Percentiles rank a stretch among this genome's conserved stretches.
These are phyloP conservation scores for Bryconaethiops microstoma DNA, from an alignment of 2,797 vertebrate genomes.

Conservation along the genomic window DNA sequence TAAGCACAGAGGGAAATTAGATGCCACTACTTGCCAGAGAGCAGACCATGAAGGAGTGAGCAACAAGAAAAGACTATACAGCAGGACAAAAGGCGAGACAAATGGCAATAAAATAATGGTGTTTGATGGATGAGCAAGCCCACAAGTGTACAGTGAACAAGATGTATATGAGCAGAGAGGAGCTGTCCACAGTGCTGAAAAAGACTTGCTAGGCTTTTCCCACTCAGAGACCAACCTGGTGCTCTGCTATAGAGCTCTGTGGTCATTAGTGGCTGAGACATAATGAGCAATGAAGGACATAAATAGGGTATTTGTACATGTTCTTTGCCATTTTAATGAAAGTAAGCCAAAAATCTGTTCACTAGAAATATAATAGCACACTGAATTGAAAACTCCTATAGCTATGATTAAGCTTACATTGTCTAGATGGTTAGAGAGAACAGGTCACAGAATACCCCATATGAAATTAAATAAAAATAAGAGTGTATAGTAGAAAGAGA, in stretches of 20 bases:
- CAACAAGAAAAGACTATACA: not conserved
- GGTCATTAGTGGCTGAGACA: constrained; percentile 16
- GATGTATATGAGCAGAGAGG: not conserved
- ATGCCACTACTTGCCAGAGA: constrained; percentile 11
- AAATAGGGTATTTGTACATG: not conserved
- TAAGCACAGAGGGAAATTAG: constrained; percentile 36
- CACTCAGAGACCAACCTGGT: not conserved
- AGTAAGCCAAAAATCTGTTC: not conserved
- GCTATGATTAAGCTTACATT: too few species aligned
- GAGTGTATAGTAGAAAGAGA: too few species aligned
- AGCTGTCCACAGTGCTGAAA: constrained; percentile 48
- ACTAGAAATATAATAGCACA: not conserved
- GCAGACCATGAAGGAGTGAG: not conserved
- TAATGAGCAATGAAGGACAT: constrained; percentile 12
- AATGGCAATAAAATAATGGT: constrained; percentile 29
- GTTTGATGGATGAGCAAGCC: constrained; percentile 18
- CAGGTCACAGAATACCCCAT: too few species aligned
- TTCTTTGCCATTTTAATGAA: not conserved
- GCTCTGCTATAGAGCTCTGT: not conserved
- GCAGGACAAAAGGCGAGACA: constrained; percentile 35
- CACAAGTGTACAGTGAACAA: constrained; percentile 4
- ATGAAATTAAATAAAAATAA: too few species aligned
- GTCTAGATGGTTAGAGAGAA: too few species aligned
- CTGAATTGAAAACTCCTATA: too few species aligned
- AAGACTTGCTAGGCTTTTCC: not conserved